Base-by-base conservation (phyloP, 2,797 vertebrate genomes). In the Fratercula arctica region DNA sequence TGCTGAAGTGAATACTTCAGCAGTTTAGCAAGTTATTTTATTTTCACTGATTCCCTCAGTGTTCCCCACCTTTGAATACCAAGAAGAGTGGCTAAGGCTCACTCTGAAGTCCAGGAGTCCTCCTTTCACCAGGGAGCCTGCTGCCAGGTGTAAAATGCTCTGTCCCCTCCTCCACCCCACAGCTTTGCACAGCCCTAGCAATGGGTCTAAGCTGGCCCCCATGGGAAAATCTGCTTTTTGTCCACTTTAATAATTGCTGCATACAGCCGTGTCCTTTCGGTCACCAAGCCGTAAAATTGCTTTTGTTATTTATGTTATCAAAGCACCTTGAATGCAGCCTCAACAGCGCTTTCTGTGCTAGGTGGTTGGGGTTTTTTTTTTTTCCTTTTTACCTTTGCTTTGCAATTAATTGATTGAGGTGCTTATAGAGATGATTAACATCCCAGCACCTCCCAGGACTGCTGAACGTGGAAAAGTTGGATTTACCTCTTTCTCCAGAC, bases 221-320 rank as follows among this genome's bases (percentile, higher is more conserved):
- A 1, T 8, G 67, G 37, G 57, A 86, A 90, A 88, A 85, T 84
- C 61, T 90, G 60, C 15, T 72, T 91, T 95, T 95, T 78, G 61
- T 86, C 82, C 66, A 31, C 73, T 78, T 68, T 57, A 86, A 78
- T 80, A 70, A 94, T 64, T 83, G 53, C 9, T 85, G 46, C 28
- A 54, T 87, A n/a, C 19, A 80, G 31, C n/a, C 35, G 16, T 69
- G 69, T 83, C 53, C 41, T 83, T 81, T 80, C 80, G n/a, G 74
- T 37, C 70, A 82, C 59, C 28, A 89, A 88, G 39, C 72, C 1
- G 3, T 89, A 89, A 93, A 95, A 96, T 91, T 87, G 56, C 50
- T 92, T 96, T 91, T 77, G 81, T 92, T 92, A 85, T 73, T 92
- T 91, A 67, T 79, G 50, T 68, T 77, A 64, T 59, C 59, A 91